Conservation (phyloP, 2,888 invertebrate species). For the Endomychus coccineus region DNA sequence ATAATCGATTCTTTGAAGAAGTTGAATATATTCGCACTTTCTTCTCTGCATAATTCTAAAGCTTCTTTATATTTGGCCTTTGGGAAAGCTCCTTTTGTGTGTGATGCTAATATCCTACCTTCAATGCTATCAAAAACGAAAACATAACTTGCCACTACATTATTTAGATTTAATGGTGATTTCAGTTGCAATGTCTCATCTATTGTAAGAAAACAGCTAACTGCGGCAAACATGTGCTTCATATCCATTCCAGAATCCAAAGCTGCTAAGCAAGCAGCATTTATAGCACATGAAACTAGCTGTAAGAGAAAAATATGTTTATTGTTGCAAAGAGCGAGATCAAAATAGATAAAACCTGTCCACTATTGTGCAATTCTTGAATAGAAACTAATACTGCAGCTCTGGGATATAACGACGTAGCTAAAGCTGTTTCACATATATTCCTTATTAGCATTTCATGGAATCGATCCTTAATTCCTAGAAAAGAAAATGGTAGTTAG, state of each 20-base stretch:
- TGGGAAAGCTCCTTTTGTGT: slow-evolving; percentile 64
- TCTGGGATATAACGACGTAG: slow-evolving; percentile 69
- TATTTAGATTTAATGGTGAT: slow-evolving; percentile 40
- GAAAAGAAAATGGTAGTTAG: slow-evolving; percentile 16
- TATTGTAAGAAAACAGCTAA: slow-evolving; percentile 62
- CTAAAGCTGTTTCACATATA: slow-evolving; percentile 67
- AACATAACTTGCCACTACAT: slow-evolving; percentile 56
- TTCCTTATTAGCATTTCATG: slow-evolving; percentile 69
- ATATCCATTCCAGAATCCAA: slow-evolving; percentile 78
- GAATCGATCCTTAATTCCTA: slow-evolving; percentile 60
- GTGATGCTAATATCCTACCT: slow-evolving; percentile 53
- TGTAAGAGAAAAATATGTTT: slow-evolving; percentile 37
- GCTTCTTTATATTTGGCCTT: slow-evolving; percentile 61
- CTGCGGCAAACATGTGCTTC: slow-evolving; percentile 73
- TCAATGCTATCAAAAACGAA: slow-evolving; percentile 67
- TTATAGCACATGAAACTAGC: slow-evolving; percentile 74
- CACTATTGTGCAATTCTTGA: slow-evolving; percentile 81
- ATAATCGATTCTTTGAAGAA: too few species aligned
- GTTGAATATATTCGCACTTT: slow-evolving; percentile 61
- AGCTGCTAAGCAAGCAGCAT: slow-evolving; percentile 74
- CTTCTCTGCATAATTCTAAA: slow-evolving; percentile 55
- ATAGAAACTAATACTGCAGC: slow-evolving; percentile 70
- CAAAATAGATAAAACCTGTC: slow-evolving; percentile 47
- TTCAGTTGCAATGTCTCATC: slow-evolving; percentile 46
- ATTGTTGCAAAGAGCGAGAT: not conserved